Evolutionary conservation across 2,797 vertebrate species (phyloP).

Genomic region (Threskiornis aethiopicus): DNA sequence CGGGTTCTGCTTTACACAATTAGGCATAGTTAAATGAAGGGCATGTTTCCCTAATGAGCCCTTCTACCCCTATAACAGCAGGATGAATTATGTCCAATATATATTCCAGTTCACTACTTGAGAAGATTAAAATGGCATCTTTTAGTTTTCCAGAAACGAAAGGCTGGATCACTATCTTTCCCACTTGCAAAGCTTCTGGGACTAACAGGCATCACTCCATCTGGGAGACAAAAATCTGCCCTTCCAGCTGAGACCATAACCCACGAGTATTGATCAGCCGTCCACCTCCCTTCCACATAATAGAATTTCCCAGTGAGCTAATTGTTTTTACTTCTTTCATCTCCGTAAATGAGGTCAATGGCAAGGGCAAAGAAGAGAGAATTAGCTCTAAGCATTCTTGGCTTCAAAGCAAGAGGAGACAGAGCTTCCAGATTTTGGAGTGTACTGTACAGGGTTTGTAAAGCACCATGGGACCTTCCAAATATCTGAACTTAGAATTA

Average conservation of each 20-base stretch:
- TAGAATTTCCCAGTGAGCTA: conserved; percentile 54
- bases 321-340: conserved; percentile 70
- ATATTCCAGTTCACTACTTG: neutral
- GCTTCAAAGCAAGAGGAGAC: conserved; percentile 31
- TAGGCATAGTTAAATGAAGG: neutral
- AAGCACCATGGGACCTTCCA: neutral
- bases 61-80: neutral
- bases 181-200: conserved; percentile 6
- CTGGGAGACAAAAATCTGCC: conserved; percentile 53
- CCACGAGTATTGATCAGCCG: conserved; percentile 44
- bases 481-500: neutral
- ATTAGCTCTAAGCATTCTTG: conserved; percentile 52
- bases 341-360: conserved; percentile 57
- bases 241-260: conserved; percentile 38
- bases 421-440: conserved; percentile 8
- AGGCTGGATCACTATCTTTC: neutral
- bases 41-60: neutral
- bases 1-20: neutral
- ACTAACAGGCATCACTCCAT: conserved; percentile 25
- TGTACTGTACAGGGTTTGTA: neutral
- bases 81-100: neutral
- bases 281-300: conserved; percentile 52
- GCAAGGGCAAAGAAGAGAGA: conserved; percentile 51
- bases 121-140: neutral
- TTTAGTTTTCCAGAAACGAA: neutral